Base-by-base conservation (phyloP, 2,113 vertebrate species). In the Phaethon lepturus region DNA sequence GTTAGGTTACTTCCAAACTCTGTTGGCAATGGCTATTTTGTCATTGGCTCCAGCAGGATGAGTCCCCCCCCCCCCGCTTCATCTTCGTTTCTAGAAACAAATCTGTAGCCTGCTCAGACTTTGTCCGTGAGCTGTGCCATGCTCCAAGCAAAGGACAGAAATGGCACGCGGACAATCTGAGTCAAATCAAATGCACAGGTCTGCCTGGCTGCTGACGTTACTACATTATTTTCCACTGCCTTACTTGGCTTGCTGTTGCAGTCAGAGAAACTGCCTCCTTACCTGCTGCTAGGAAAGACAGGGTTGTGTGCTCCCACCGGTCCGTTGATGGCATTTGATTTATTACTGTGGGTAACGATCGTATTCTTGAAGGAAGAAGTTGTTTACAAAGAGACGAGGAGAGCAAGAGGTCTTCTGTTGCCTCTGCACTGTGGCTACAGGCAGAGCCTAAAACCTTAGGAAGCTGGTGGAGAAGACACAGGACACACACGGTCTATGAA, bases 1-100 rank as follows among this genome's bases (percentile, higher is more conserved):
- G 14, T 13, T 64, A 53, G 23, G 23, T 88, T 45, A 6, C 14
- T 77, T 71, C 33, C 83, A 56, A 28, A 31, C 35, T 45, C 62
- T 52, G 11, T 33, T 63, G 63, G 11, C 26, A 64, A 8, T 13
- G 18, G 6, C 9, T 38, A 0, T 73, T 88, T 38, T 31, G 7
- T 49, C 62, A 8, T 13, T 62, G 12, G 4, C 15, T 80, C 23
- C 42, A 71, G 42, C n/a, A 71, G 42, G 13, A 35, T 67, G 52
- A 67, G 44, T 45, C 18, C 52, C 5, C 8, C 7, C 15, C 40
- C 18, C 38, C 52, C 5, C 8, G 6, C 15, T 55, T 81, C 25
- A 42, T 29, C n/a, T 69, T 55, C 0, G 0, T 69, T 71, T 69
- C 42, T 31, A 17, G 71, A 64, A 33, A 26, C 0, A 0, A 67